phyloP scores from a whole-genome alignment of 1,140 invertebrate genomes.

The Geopemphigus sp. region DNA sequence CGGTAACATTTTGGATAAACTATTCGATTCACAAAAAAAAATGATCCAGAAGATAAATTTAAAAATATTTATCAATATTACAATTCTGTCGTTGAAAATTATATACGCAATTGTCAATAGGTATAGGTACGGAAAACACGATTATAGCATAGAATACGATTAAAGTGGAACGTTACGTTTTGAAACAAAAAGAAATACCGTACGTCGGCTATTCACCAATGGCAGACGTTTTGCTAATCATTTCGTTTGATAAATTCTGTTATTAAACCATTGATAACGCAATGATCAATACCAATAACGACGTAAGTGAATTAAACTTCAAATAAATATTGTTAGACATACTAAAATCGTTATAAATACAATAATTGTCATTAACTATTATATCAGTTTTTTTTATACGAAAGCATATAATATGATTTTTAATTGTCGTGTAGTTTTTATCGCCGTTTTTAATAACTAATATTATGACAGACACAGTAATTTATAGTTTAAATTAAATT shows the following conservation, averaged over 20 bases:
- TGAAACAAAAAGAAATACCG: slow-evolving; percentile 27
- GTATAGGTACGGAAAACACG: neutral
- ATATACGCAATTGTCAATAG: neutral
- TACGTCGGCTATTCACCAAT: slow-evolving; percentile 6
- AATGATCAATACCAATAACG: neutral
- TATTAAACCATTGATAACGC: neutral
- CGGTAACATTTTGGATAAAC: slow-evolving; percentile 22
- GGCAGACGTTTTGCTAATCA: neutral
- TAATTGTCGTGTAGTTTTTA: neutral
- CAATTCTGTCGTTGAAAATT: neutral
- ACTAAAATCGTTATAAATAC: neutral
- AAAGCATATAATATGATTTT: neutral
- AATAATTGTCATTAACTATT: neutral
- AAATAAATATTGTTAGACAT: neutral
- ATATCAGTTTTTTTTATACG: neutral
- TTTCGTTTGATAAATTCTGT: neutral
- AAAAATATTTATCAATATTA: neutral
- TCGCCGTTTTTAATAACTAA: neutral
- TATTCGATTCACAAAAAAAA: too few species aligned
- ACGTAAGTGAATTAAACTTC: neutral
- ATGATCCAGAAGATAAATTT: too few species aligned
- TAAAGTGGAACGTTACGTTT: slow-evolving; percentile 7
- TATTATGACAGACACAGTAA: neutral
- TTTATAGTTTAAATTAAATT: neutral
- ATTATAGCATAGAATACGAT: neutral